Evolutionary conservation across 2,797 vertebrate genomes (phyloP).

Genomic region (Chloroceryle inda): DNA sequence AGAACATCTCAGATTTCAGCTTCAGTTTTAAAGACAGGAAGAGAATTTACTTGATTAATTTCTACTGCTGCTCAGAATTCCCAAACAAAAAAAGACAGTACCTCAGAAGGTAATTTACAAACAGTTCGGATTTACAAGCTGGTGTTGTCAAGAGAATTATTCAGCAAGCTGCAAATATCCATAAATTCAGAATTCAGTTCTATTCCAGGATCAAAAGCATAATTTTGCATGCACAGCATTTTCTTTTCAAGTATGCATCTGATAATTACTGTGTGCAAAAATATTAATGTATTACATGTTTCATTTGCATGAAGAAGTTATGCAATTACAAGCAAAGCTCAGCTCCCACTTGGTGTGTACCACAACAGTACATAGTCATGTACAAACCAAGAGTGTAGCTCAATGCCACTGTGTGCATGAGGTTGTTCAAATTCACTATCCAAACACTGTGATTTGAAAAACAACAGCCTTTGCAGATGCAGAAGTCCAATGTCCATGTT

Average conservation of each 20-base stretch:
- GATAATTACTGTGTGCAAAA: background rate
- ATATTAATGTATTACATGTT: background rate
- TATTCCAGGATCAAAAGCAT: background rate
- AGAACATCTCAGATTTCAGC: constrained; percentile 42
- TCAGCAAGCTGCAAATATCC: constrained; percentile 12
- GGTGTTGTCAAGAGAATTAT: constrained; percentile 16
- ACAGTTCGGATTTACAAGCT: constrained; percentile 2
- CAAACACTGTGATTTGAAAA: background rate
- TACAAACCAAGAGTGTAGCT: background rate
- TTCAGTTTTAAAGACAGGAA: constrained; percentile 37
- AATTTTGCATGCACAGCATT: constrained; percentile 1
- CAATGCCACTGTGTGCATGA: background rate
- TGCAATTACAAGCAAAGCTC: background rate
- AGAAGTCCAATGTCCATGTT: background rate
- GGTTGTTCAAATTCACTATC: background rate
- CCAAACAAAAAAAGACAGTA: background rate
- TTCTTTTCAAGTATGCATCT: constrained; percentile 10
- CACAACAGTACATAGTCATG: background rate
- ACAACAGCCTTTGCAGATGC: background rate
- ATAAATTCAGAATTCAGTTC: constrained; percentile 5
- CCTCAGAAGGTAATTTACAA: background rate
- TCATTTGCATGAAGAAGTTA: constrained; percentile 1
- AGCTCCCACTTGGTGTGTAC: background rate
- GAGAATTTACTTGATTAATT: constrained; percentile 17
- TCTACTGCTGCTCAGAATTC: constrained; percentile 7